A percentile compares a stretch with the other conserved stretches of the same genome.
These are phyloP conservation scores for Reticulitermes speratus DNA, from an alignment of 1,140 invertebrate genomes.

Conservation along the genomic window DNA sequence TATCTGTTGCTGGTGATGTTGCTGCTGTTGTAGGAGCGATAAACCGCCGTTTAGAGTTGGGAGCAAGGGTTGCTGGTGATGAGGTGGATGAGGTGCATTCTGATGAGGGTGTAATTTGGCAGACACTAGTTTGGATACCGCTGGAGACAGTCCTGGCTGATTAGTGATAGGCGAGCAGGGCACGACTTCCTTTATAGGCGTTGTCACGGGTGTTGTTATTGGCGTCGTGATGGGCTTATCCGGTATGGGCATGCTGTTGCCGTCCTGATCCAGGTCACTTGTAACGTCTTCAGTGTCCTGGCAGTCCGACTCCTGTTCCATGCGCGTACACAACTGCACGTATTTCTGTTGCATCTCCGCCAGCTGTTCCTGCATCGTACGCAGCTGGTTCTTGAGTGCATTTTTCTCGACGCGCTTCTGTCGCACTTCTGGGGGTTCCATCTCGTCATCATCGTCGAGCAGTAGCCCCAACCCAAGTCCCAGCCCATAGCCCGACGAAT, in stretches of 20 bases:
- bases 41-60: constrained; percentile 55
- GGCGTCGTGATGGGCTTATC: constrained; percentile 49
- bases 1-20: constrained; percentile 36
- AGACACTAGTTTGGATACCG: constrained; percentile 68
- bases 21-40: constrained; percentile 52
- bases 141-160: constrained; percentile 63
- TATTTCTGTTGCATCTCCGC: constrained; percentile 90
- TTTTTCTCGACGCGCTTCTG: constrained; percentile 83
- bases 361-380: constrained; percentile 84
- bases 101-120: constrained; percentile 58
- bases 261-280: constrained; percentile 64
- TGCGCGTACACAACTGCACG: constrained; percentile 78
- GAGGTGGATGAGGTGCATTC: constrained; percentile 7
- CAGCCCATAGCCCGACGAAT: constrained; percentile 38
- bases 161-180: constrained; percentile 49
- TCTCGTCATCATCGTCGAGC: constrained; percentile 68
- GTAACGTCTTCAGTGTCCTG: constrained; percentile 70
- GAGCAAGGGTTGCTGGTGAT: constrained; percentile 30
- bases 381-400: constrained; percentile 78
- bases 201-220: constrained; percentile 53
- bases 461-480: constrained; percentile 49
- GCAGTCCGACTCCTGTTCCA: constrained; percentile 72
- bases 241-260: constrained; percentile 50
- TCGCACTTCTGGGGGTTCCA: constrained; percentile 68
- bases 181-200: constrained; percentile 53